Evolutionary conservation across 2,888 invertebrate genomes (phyloP).

Genomic region (Yponomeuta evonymella): DNA sequence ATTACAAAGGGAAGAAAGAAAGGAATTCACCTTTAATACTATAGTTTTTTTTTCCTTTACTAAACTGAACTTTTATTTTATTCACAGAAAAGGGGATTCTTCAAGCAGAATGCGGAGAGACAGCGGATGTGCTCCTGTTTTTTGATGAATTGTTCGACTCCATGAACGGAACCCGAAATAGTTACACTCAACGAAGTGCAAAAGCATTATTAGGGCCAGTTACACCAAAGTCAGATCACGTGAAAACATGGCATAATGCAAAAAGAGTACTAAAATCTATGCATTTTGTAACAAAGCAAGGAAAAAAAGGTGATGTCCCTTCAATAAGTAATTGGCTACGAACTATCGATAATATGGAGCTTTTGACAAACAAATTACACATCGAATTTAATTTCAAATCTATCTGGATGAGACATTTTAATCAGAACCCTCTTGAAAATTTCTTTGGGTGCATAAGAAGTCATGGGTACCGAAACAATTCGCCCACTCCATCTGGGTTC

Average conservation of each 20-base stretch:
- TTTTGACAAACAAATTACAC: neutral
- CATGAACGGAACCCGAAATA: conserved; percentile 20
- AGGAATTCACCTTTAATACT: too few relatives aligned
- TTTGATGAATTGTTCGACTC: conserved; percentile 24
- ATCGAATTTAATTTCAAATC: conserved; percentile 11
- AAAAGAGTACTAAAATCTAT: too few relatives aligned
- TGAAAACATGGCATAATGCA: too few relatives aligned
- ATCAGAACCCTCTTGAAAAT: conserved; percentile 14
- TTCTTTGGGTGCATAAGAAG: conserved; percentile 19
- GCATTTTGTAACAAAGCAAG: neutral
- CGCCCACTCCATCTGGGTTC: conserved; percentile 15
- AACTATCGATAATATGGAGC: conserved; percentile 15
- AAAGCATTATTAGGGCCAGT: too few relatives aligned
- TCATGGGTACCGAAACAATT: conserved; percentile 16
- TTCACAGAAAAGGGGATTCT: conserved; percentile 19
- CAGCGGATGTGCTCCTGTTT: conserved; percentile 20
- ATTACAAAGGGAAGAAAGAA: too few relatives aligned
- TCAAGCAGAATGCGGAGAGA: conserved; percentile 15
- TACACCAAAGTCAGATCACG: too few relatives aligned
- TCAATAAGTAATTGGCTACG: conserved; percentile 16
- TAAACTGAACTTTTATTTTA: too few relatives aligned
- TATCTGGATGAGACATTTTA: conserved; percentile 18
- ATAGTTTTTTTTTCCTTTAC: too few relatives aligned
- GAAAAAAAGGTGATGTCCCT: conserved; percentile 8
- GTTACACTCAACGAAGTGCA: conserved; percentile 11